Percentiles rank a stretch among this genome's conserved stretches.
These are phyloP conservation scores for Podargus strigoides DNA, from an alignment of 2,797 vertebrate genomes.

Conservation along the genomic window DNA sequence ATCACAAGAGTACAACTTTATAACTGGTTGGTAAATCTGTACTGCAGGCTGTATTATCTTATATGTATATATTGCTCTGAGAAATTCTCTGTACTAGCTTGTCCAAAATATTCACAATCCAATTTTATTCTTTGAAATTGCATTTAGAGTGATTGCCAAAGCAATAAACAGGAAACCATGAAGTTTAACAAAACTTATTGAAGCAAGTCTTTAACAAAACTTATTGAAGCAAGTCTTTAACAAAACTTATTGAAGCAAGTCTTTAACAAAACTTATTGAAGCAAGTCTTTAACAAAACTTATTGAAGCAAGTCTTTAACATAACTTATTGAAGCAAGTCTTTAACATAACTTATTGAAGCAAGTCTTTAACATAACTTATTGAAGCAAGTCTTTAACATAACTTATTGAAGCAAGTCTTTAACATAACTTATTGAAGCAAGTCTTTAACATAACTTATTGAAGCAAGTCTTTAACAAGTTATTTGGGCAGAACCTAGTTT, in stretches of 20 bases:
- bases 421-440: not conserved
- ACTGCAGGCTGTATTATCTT: not conserved
- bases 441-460: not conserved
- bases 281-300: not conserved
- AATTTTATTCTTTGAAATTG: not conserved
- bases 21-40: not conserved
- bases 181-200: not conserved
- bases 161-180: not conserved
- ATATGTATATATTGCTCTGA: not conserved
- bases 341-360: no score
- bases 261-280: not conserved
- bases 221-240: not conserved
- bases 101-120: not conserved
- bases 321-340: not conserved
- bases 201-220: not conserved
- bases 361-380: not conserved
- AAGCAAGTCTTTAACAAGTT: not conserved
- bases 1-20: not conserved
- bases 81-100: not conserved
- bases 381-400: not conserved
- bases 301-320: no score
- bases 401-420: not conserved
- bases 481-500: not conserved
- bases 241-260: not conserved
- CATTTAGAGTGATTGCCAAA: not conserved